These are phyloP conservation scores for Epinotia ramella DNA, from an alignment of 2,888 invertebrate genomes.

Conservation along the genomic window DNA sequence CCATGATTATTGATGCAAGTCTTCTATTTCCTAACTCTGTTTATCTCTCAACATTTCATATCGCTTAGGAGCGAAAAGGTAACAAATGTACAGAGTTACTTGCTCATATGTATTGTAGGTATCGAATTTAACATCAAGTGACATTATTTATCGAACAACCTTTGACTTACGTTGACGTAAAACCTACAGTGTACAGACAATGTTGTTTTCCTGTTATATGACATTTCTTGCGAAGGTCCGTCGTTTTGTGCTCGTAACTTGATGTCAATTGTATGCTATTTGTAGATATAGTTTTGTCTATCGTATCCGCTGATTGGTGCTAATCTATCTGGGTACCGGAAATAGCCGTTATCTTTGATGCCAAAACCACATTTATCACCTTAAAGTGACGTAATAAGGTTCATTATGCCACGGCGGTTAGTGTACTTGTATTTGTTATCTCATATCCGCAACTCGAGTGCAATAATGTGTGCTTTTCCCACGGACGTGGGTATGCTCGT, in stretches of 20 bases:
- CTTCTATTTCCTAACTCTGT: background rate
- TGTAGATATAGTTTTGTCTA: slow-evolving; percentile 51
- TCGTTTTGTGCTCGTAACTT: slow-evolving; percentile 36
- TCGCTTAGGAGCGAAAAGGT: background rate
- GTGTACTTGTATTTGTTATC: slow-evolving; percentile 56
- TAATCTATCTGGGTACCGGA: slow-evolving; percentile 76
- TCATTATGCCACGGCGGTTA: slow-evolving; percentile 1
- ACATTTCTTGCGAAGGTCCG: slow-evolving; percentile 6
- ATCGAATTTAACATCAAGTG: background rate
- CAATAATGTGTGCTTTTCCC: slow-evolving; percentile 75
- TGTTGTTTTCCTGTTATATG: slow-evolving; percentile 5
- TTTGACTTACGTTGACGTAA: slow-evolving; percentile 21
- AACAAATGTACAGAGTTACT: no score
- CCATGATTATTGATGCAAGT: background rate
- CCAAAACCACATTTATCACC: slow-evolving; percentile 4
- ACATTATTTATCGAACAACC: background rate
- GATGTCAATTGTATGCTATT: slow-evolving; percentile 33
- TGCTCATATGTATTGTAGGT: no score
- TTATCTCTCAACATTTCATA: background rate
- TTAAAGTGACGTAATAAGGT: slow-evolving; percentile 32
- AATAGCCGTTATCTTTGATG: slow-evolving; percentile 57
- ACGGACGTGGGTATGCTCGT: slow-evolving; percentile 64
- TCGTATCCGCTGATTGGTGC: slow-evolving; percentile 68
- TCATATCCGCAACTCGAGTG: slow-evolving; percentile 71
- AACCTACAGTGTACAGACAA: slow-evolving; percentile 8